phyloP scores from a whole-genome alignment of 2,113 vertebrate species.

The Nettapus auritus region DNA sequence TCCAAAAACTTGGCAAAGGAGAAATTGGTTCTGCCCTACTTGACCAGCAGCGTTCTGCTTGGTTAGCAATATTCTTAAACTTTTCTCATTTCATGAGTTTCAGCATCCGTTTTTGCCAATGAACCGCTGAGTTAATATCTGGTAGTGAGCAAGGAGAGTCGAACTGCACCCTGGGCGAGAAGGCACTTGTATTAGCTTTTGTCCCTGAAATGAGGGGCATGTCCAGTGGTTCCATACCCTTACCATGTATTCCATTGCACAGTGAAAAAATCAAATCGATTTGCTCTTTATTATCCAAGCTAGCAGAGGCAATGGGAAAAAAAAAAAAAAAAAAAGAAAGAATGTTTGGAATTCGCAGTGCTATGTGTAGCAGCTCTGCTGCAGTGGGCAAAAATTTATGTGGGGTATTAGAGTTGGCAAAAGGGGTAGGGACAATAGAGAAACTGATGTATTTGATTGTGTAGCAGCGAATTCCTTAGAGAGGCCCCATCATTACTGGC shows the following conservation, averaged over 20 bases:
- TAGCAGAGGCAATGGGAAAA: neutral
- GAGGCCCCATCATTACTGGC: neutral
- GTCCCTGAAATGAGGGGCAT: neutral
- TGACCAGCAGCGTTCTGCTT: neutral
- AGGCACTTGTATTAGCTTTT: neutral
- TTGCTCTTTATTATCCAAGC: neutral
- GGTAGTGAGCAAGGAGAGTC: neutral
- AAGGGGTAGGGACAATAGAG: slow-evolving; percentile 5
- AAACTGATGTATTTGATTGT: neutral
- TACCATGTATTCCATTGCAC: neutral
- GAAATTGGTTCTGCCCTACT: neutral
- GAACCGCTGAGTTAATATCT: neutral
- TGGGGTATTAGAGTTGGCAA: slow-evolving; percentile 34
- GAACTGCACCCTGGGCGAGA: neutral
- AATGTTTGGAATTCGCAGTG: slow-evolving; percentile 52
- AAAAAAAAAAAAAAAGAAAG: neutral
- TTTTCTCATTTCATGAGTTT: neutral
- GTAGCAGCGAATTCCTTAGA: neutral
- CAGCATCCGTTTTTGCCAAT: neutral
- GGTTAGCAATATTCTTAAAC: neutral
- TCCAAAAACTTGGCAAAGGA: neutral
- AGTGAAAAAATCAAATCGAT: neutral
- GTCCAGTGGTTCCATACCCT: neutral
- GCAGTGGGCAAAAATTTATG: slow-evolving; percentile 49
- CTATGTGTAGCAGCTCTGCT: slow-evolving; percentile 55